Evolutionary conservation across 2,113 vertebrate genomes (phyloP), one percentile per base, ranked within the genome.

Genomic region (Bubo blakistoni): DNA sequence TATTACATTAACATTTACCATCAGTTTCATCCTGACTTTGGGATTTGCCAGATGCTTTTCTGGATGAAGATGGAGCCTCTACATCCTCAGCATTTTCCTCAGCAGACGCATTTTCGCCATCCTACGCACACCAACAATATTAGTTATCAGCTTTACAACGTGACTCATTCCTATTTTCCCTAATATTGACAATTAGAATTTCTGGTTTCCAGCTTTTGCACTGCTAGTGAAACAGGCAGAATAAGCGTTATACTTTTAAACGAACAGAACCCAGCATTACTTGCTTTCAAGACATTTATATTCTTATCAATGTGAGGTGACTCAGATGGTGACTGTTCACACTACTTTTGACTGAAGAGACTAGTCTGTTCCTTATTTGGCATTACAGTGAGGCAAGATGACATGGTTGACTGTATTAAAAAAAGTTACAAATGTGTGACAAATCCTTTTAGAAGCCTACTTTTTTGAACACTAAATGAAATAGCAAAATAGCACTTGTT

Each of bases 11-110:
- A 90, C 19, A 79, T 62, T 59, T 92, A 98, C 98, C 98, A 4
- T 98, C 98, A 47, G 79, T 93, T 85, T 86, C 92, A 84, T 96
- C 96, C 77, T 92, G 95, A 71, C 58, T 90, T 55, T 92, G 97
- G 47, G 92, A 94, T 54, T 96, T 98, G 40, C 72, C 46, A 7
- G 95, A 92, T n/a, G 92, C 78, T 83, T 97, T 97, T 82, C 82
- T 97, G 55, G 98, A 98, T 38, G 98, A 98, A 62, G 98, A 98
- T 1, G 98, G 96, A 72, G 88, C 97, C 80, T 98, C 97, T 20
- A 74, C 30, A 49, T 98, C 98, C n/a, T 97, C 96, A 5, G 47
- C 9, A 2, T 97, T 98, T 81, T 98, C 98, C 67, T 98, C 97
- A n/a, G 67, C 81, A 69, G 86, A 84, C 0, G 54, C 73, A 70